These are phyloP conservation scores for Physella acuta DNA, from an alignment of 1,140 invertebrate genomes.

Conservation along the genomic window DNA sequence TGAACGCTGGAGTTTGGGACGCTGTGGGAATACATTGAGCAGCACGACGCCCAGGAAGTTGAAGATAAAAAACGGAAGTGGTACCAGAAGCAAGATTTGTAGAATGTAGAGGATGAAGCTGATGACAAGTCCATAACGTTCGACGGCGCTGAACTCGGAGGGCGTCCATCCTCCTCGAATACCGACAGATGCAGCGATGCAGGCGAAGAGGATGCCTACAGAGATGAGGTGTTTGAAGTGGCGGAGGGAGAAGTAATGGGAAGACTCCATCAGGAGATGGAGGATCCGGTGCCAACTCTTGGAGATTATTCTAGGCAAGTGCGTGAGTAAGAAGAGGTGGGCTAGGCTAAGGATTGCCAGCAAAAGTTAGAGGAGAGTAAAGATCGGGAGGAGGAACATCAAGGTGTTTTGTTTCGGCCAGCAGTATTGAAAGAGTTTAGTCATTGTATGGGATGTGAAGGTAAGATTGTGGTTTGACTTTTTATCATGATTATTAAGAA, in stretches of 20 bases:
- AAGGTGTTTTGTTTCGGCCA: neutral
- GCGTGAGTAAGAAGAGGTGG: neutral
- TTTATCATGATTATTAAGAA: no score
- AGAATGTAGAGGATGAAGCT: slow-evolving; percentile 39
- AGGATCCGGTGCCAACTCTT: neutral
- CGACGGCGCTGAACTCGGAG: neutral
- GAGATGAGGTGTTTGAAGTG: slow-evolving; percentile 6
- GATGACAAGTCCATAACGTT: slow-evolving; percentile 31
- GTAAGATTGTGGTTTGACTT: no score
- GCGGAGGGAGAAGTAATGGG: neutral
- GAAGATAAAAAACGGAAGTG: slow-evolving; percentile 38
- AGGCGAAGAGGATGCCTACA: neutral
- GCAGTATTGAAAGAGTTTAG: neutral
- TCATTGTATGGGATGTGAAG: neutral
- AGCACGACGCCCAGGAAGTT: slow-evolving; percentile 67
- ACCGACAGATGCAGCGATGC: neutral
- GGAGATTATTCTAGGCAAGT: neutral
- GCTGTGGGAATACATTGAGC: slow-evolving; percentile 93
- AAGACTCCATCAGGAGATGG: neutral
- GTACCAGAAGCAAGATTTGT: slow-evolving; percentile 38
- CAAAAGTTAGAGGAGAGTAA: neutral
- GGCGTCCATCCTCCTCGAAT: no score
- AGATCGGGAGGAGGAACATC: neutral
- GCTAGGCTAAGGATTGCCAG: neutral
- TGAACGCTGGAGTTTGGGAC: slow-evolving; percentile 84